Evolutionary conservation across 2,113 vertebrate genomes (phyloP), one percentile per base, ranked within the genome.

Genomic region (Sisor rabdophorus): DNA sequence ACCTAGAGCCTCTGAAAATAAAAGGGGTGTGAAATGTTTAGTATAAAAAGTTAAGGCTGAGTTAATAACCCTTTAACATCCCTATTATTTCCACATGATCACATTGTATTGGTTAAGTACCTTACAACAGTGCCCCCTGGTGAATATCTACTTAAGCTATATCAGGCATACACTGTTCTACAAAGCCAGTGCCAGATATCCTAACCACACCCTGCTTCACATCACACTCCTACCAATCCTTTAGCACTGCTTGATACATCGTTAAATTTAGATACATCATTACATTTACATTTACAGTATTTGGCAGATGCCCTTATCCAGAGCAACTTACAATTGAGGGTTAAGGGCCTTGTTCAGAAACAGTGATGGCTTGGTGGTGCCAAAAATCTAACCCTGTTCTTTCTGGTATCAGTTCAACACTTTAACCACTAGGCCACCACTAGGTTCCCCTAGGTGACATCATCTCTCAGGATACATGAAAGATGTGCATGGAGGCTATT

Each of bases 61-160:
- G n/a, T n/a, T 28, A 9, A 36, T 36, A 36, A 3, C 32, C 32
- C 32, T 36, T 36, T 36, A 36, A 36, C 32, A 36, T 36, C 32
- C 58, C 26, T 60, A 26, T 60, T 60, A 60, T 60, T 60, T 60
- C 28, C 58, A 60, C 26, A 60, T 60, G 11, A 24, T 56, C n/a
- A 56, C 24, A 6, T 30, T 17, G 24, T 30, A 7, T 60, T 24
- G 55, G 12, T 58, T 58, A 12, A 12, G 24, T 15, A 30, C 16
- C 26, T 30, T 16, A 30, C 16, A 30, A 60, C 15, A 26, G 30
- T 3, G 12, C 5, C 24, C 16, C 26, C 58, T 60, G 28, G 30
- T 20, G 17, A 63, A 26, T 36, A 20, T 9, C 30, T 3, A 36
- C 3, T 20, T 11, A 10, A 63, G 28, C 2, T 36, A 17, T 36